These are phyloP conservation scores for Drepana arcuata DNA, from an alignment of 1,140 invertebrate genomes.

Conservation along the genomic window DNA sequence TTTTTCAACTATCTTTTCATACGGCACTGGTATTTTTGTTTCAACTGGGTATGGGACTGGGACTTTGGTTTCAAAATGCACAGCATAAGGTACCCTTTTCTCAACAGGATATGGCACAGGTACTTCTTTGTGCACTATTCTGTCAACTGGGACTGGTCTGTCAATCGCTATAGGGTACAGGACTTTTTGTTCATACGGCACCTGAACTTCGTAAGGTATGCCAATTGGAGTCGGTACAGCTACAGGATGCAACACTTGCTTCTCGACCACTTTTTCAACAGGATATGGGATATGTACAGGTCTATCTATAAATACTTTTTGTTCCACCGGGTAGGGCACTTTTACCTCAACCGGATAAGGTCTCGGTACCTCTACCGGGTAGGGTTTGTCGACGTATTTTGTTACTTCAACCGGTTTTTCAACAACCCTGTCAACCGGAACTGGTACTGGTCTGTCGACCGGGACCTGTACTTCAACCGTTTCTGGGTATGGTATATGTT, in stretches of 20 bases:
- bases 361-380: conserved; percentile 59
- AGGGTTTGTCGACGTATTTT: conserved; percentile 63
- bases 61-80: conserved; percentile 50
- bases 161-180: conserved; percentile 56
- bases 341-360: conserved; percentile 68
- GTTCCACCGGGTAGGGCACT: conserved; percentile 70
- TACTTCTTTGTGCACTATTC: conserved; percentile 46
- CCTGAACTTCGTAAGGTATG: conserved; percentile 38
- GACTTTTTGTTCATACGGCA: conserved; percentile 54
- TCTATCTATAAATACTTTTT: conserved; percentile 66
- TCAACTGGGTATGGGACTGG: conserved; percentile 68
- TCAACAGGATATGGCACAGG: conserved; percentile 54
- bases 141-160: conserved; percentile 58
- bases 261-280: conserved; percentile 70
- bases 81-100: conserved; percentile 47
- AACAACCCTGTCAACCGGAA: conserved; percentile 67
- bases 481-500: conserved; percentile 69
- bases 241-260: conserved; percentile 46
- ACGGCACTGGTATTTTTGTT: conserved; percentile 44
- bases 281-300: conserved; percentile 73
- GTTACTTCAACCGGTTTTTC: conserved; percentile 69
- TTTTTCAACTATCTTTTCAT: conserved; percentile 74
- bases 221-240: conserved; percentile 51
- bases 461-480: conserved; percentile 60
- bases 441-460: conserved; percentile 68